Conservation (phyloP, 2,888 invertebrate genomes). For the Schizaphis graminum region DNA sequence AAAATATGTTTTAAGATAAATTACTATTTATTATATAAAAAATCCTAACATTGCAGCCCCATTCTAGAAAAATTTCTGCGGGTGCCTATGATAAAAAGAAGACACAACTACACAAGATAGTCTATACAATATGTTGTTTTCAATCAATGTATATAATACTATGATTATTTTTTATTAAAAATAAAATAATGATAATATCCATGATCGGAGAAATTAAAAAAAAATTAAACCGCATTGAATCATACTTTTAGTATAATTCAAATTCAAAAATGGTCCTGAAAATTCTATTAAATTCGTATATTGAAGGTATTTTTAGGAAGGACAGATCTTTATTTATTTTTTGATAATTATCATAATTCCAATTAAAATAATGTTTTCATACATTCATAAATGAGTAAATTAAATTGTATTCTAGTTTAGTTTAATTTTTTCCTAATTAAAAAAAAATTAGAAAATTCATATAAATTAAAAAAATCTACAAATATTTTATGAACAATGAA, state of each 20-base stretch:
- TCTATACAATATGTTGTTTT: neutral
- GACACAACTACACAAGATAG: neutral
- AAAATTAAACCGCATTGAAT: neutral
- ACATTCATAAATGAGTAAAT: neutral
- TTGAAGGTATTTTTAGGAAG: neutral
- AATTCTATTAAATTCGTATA: neutral
- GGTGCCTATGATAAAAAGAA: too few relatives aligned
- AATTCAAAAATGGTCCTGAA: neutral
- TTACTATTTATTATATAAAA: too few relatives aligned
- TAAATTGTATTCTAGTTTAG: neutral
- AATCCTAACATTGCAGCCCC: too few relatives aligned
- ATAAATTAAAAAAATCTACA: neutral
- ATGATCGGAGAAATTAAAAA: neutral
- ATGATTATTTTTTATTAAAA: neutral
- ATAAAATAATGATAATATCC: neutral
- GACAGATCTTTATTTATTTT: neutral
- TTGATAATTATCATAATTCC: neutral
- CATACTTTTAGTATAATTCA: neutral
- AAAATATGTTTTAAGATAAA: too few relatives aligned
- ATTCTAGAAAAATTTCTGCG: too few relatives aligned
- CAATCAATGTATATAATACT: neutral
- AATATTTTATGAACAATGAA: neutral
- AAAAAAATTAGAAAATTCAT: neutral
- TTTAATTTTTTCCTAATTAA: neutral
- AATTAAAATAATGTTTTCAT: neutral